Evolutionary conservation across 2,113 vertebrate genomes (phyloP).

Genomic region (Phalacrocorax aristotelis): DNA sequence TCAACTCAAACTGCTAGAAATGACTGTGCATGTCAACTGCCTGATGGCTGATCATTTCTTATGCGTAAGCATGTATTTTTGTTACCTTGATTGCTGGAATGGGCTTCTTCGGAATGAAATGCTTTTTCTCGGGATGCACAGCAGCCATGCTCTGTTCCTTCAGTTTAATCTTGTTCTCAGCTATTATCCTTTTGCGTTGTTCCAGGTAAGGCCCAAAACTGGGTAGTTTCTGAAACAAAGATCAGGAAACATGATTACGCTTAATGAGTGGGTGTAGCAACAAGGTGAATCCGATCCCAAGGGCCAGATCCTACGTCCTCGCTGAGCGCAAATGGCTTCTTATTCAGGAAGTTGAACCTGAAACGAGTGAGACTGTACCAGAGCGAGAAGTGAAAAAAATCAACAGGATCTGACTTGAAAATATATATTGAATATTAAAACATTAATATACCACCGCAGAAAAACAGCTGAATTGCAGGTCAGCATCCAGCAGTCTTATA

Average conservation of each 20-base stretch:
- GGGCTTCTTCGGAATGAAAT: constrained; percentile 74
- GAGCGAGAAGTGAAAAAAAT: constrained; percentile 27
- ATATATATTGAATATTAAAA: constrained; percentile 46
- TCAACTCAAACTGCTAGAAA: constrained; percentile 23
- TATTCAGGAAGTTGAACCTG: background rate
- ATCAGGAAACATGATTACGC: background rate
- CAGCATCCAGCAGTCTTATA: background rate
- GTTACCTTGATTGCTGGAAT: constrained; percentile 86
- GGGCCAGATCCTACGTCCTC: background rate
- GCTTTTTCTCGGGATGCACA: background rate
- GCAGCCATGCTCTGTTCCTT: constrained; percentile 26
- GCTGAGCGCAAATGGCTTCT: background rate
- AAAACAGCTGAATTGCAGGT: constrained; percentile 42
- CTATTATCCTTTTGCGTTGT: constrained; percentile 79
- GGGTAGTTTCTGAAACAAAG: constrained; percentile 80
- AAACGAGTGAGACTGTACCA: background rate
- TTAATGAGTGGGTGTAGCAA: background rate
- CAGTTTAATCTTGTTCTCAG: constrained; percentile 77
- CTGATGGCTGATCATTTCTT: background rate
- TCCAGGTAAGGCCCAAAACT: constrained; percentile 90
- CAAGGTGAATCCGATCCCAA: background rate
- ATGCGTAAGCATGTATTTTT: background rate
- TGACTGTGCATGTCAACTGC: constrained; percentile 33
- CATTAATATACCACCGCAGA: constrained; percentile 25
- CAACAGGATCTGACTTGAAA: constrained; percentile 18